Conservation (phyloP, 2,888 invertebrate genomes). For the Digitonthophagus gazella region DNA sequence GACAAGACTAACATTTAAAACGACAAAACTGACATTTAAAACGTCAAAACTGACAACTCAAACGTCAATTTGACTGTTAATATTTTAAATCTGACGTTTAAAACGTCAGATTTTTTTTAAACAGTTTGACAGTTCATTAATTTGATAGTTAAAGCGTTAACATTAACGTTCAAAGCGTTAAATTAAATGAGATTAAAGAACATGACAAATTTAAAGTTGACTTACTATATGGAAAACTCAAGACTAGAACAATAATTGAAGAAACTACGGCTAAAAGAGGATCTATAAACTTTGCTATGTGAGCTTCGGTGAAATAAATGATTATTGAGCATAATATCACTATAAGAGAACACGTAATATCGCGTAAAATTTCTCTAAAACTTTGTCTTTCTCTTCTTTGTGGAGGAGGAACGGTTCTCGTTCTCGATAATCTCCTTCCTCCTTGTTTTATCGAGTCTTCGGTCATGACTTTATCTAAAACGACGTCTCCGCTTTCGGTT, state of each 20-base stretch:
- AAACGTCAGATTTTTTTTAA: no score
- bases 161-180: background rate
- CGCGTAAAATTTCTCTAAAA: slow-evolving; percentile 60
- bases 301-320: slow-evolving; percentile 58
- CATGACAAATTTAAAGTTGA: no score
- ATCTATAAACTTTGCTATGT: slow-evolving; percentile 70
- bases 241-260: slow-evolving; percentile 64
- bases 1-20: background rate
- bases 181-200: no score
- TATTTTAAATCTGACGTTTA: background rate
- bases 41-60: background rate
- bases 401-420: slow-evolving; percentile 42
- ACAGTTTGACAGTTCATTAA: no score
- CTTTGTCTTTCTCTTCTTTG: slow-evolving; percentile 56
- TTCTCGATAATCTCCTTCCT: slow-evolving; percentile 52
- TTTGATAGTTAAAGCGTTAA: background rate
- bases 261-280: slow-evolving; percentile 76
- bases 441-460: slow-evolving; percentile 50
- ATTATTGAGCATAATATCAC: slow-evolving; percentile 67
- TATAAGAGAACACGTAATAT: slow-evolving; percentile 67
- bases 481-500: slow-evolving; percentile 60
- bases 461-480: slow-evolving; percentile 58
- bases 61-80: background rate
- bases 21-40: background rate
- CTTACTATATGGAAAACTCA: slow-evolving; percentile 82